Conservation (phyloP, 2,888 invertebrate species). For the Eristalis arbustorum region DNA sequence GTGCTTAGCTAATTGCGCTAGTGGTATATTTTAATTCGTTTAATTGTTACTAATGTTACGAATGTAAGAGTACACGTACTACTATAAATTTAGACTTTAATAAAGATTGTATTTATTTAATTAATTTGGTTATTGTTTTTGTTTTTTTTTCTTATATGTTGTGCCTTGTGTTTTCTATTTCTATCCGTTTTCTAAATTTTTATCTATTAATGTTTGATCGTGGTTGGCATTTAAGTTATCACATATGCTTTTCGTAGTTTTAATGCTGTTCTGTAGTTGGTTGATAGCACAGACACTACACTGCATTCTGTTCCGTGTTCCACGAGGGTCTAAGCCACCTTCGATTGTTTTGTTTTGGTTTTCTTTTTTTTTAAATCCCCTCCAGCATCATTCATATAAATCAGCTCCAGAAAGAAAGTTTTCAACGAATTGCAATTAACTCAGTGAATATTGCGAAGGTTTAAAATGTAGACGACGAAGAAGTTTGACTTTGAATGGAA, state of each 20-base stretch:
- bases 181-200: constrained; percentile 34
- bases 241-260: constrained; percentile 46
- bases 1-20: constrained; percentile 64
- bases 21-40: constrained; percentile 31
- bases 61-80: constrained; percentile 48
- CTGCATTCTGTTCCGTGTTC: background rate
- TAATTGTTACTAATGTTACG: constrained; percentile 65
- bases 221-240: constrained; percentile 35
- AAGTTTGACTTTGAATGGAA: too few species aligned
- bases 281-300: background rate
- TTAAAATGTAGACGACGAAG: too few species aligned
- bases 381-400: background rate
- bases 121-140: constrained; percentile 61
- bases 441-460: too few species aligned
- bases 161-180: constrained; percentile 23
- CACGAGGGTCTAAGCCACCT: background rate
- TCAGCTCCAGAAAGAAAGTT: background rate
- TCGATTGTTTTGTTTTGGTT: background rate
- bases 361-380: background rate
- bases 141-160: constrained; percentile 48
- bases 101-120: constrained; percentile 66
- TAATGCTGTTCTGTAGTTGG: constrained; percentile 23
- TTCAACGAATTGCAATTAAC: too few species aligned
- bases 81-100: constrained; percentile 44
- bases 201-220: constrained; percentile 31